Conservation (phyloP, 2,113 vertebrate genomes). For the Syngnathus floridae region DNA sequence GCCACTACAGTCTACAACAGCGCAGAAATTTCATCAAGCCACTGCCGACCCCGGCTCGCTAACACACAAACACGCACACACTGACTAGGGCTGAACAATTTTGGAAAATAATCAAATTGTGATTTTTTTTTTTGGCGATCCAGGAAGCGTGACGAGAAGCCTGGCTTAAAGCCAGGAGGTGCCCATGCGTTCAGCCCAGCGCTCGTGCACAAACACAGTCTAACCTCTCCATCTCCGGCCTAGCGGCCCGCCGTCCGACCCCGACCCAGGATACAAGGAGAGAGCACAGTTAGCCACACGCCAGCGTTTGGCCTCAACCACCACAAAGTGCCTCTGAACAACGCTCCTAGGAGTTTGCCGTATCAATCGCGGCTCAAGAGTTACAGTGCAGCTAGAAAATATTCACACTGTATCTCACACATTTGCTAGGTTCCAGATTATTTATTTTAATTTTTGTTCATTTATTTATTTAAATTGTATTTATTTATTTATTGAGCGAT, state of each 20-base stretch:
- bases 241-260: slow-evolving; percentile 70
- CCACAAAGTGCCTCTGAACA: slow-evolving; percentile 15
- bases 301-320: slow-evolving; percentile 19
- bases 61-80: slow-evolving; percentile 13
- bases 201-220: slow-evolving; percentile 74
- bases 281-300: slow-evolving; percentile 68
- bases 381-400: background rate
- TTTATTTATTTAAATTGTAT: too few species aligned
- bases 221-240: slow-evolving; percentile 78
- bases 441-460: too few species aligned
- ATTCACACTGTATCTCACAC: background rate
- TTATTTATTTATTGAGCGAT: too few species aligned
- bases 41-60: slow-evolving; percentile 42
- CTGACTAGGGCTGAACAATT: too few species aligned
- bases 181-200: slow-evolving; percentile 76
- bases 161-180: slow-evolving; percentile 50
- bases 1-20: slow-evolving; percentile 57
- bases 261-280: slow-evolving; percentile 69
- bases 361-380: background rate
- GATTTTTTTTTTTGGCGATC: too few species aligned
- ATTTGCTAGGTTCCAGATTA: background rate
- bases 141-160: slow-evolving; percentile 62
- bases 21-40: slow-evolving; percentile 67
- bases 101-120: too few species aligned
- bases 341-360: slow-evolving; percentile 22